phyloP scores from a whole-genome alignment of 2,888 invertebrate species.

The Bembecia ichneumoniformis region DNA sequence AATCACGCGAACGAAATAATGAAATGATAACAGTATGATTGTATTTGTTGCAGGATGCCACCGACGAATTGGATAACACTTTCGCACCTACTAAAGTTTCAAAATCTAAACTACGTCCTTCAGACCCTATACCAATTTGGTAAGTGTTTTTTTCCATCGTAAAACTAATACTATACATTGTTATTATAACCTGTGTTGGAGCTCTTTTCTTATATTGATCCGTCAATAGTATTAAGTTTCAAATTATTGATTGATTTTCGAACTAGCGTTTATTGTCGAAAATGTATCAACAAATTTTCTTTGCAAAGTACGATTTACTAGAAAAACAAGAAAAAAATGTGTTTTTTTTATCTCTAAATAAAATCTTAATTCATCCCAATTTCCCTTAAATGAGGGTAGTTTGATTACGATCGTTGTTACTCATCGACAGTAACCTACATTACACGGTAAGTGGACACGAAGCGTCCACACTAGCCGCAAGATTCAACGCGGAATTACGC shows the following conservation, averaged over 20 bases:
- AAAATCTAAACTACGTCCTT: slow-evolving; percentile 68
- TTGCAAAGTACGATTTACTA: too few species aligned
- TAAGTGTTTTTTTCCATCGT: slow-evolving; percentile 31
- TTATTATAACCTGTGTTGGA: too few species aligned
- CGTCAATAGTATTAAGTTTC: too few species aligned
- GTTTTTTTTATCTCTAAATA: too few species aligned
- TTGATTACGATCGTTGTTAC: background rate
- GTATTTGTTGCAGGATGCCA: slow-evolving; percentile 25
- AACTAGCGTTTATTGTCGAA: too few species aligned
- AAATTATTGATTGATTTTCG: too few species aligned
- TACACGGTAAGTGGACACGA: slow-evolving; percentile 87
- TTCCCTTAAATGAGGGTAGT: background rate
- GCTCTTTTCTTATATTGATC: too few species aligned
- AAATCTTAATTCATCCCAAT: too few species aligned
- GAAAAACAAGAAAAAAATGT: too few species aligned
- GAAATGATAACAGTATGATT: background rate
- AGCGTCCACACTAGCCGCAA: slow-evolving; percentile 81
- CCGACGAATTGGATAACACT: slow-evolving; percentile 49
- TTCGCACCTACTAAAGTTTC: slow-evolving; percentile 43
- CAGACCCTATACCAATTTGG: slow-evolving; percentile 85
- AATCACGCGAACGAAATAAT: background rate
- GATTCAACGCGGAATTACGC: slow-evolving; percentile 76
- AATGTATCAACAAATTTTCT: too few species aligned
- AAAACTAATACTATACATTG: too few species aligned
- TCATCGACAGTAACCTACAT: slow-evolving; percentile 58